Conservation (phyloP, 2,888 invertebrate genomes). For the Lasioglossum oenotherae region DNA sequence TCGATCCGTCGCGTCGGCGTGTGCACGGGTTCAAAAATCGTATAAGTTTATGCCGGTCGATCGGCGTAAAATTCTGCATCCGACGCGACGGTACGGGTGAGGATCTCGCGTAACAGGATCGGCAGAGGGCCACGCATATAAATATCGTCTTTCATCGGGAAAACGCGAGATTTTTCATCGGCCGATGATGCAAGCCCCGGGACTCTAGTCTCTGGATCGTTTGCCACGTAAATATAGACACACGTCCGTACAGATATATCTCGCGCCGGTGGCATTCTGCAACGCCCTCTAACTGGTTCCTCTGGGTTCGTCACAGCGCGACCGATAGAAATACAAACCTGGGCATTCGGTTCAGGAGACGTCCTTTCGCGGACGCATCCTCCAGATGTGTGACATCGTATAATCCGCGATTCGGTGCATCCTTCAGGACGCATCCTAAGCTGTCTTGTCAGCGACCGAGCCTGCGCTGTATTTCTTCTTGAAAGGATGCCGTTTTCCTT, state of each 20-base stretch:
- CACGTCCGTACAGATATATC: slow-evolving; percentile 65
- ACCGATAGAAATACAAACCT: slow-evolving; percentile 40
- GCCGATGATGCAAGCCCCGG: slow-evolving; percentile 58
- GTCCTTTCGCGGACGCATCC: neutral
- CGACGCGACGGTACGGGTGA: neutral
- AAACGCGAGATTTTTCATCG: slow-evolving; percentile 68
- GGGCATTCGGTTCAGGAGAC: neutral
- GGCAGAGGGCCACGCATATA: slow-evolving; percentile 55
- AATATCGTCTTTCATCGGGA: slow-evolving; percentile 68
- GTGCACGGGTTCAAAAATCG: slow-evolving; percentile 1
- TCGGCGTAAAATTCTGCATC: slow-evolving; percentile 5
- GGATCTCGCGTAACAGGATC: slow-evolving; percentile 40
- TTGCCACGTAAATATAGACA: slow-evolving; percentile 69
- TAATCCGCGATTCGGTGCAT: neutral
- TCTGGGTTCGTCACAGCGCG: slow-evolving; percentile 20
- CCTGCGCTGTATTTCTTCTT: no score
- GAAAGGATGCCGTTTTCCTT: no score
- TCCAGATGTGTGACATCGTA: neutral
- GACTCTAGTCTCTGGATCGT: slow-evolving; percentile 50
- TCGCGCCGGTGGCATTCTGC: slow-evolving; percentile 28
- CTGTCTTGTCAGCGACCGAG: no score
- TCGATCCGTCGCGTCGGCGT: slow-evolving; percentile 10
- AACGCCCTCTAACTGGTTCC: slow-evolving; percentile 13
- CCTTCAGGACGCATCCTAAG: neutral
- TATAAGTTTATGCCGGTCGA: slow-evolving; percentile 10